Percentiles rank a stretch among this genome's conserved stretches.
Evolutionary conservation across 2,888 invertebrate genomes (phyloP).

Genomic region (Malachius bipustulatus): DNA sequence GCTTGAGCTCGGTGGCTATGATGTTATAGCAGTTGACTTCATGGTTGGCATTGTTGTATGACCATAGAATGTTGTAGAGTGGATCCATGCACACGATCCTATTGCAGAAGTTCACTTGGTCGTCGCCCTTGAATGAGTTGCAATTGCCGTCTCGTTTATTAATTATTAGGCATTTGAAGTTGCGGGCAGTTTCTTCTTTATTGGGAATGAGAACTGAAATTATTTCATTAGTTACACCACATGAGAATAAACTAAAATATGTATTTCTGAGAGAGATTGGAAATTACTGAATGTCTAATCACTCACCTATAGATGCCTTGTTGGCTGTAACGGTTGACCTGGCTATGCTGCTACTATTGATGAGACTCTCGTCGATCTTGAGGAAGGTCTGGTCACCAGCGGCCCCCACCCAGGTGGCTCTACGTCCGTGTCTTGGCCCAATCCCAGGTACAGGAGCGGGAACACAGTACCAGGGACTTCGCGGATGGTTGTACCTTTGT

Average conservation of each 20-base stretch:
- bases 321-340: slow-evolving; percentile 85
- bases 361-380: slow-evolving; percentile 83
- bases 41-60: slow-evolving; percentile 58
- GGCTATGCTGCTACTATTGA: slow-evolving; percentile 78
- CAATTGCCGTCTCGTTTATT: slow-evolving; percentile 83
- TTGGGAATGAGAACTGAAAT: slow-evolving; percentile 71
- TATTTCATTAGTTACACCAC: slow-evolving; percentile 11
- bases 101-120: slow-evolving; percentile 75
- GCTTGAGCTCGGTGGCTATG: slow-evolving; percentile 58
- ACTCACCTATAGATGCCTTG: slow-evolving; percentile 66
- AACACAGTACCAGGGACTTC: slow-evolving; percentile 55
- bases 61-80: slow-evolving; percentile 88
- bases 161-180: slow-evolving; percentile 79
- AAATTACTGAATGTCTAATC: too few relatives aligned
- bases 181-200: slow-evolving; percentile 57
- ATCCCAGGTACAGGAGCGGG: slow-evolving; percentile 68
- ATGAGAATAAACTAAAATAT: background rate
- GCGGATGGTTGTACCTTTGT: slow-evolving; percentile 29
- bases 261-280: background rate
- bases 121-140: slow-evolving; percentile 66
- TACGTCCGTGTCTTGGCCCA: slow-evolving; percentile 74
- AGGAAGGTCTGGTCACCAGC: slow-evolving; percentile 94
- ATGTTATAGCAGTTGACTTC: slow-evolving; percentile 73
- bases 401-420: slow-evolving; percentile 88
- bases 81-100: slow-evolving; percentile 80